phyloP scores from a whole-genome alignment of 2,113 vertebrate species.

The Psittacara wagleri region DNA sequence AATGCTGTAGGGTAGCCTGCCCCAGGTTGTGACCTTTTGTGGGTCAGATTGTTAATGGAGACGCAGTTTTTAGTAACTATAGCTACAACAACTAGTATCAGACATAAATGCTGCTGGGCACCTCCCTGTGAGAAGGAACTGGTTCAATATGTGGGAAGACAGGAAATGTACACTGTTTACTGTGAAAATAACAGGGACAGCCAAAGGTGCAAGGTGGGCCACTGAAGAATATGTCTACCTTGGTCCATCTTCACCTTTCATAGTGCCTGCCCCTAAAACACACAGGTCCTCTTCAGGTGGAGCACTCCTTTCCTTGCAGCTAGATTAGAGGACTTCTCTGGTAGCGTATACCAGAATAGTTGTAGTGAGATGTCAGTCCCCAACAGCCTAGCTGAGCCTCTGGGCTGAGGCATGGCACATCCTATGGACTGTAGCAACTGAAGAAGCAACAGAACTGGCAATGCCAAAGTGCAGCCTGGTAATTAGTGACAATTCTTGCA shows the following conservation, averaged over 20 bases:
- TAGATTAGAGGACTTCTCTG: background rate
- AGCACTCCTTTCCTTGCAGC: background rate
- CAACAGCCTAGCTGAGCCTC: background rate
- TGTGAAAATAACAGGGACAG: background rate
- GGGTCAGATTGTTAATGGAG: background rate
- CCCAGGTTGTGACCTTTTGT: rapidly evolving
- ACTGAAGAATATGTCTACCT: background rate
- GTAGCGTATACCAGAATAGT: background rate
- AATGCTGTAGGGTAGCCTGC: background rate
- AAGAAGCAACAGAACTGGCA: background rate
- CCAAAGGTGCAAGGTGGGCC: background rate
- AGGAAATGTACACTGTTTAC: background rate
- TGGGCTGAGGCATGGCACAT: background rate
- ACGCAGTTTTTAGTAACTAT: background rate
- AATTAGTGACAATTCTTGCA: background rate
- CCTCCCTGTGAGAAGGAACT: background rate
- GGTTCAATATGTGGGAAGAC: background rate
- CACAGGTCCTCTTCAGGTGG: background rate
- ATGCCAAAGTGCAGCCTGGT: background rate
- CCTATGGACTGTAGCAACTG: background rate
- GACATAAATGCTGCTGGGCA: background rate
- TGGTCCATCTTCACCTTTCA: background rate
- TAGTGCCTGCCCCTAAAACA: background rate
- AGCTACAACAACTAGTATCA: background rate
- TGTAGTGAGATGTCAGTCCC: background rate